Evolutionary conservation across 1,140 invertebrate genomes (phyloP).

Genomic region (Cataglyphis hispanica): DNA sequence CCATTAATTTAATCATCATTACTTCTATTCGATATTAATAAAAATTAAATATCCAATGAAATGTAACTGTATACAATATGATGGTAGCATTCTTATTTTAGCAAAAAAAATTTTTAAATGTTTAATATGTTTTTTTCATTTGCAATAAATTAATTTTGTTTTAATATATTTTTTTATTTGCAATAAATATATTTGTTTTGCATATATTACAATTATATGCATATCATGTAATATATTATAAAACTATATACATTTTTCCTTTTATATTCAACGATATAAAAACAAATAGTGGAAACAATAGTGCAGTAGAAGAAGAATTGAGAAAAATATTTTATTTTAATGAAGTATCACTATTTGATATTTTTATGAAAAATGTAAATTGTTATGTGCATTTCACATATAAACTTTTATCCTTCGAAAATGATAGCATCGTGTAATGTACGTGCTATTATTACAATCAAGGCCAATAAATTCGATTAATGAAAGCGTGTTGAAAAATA

Average conservation of each 20-base stretch:
- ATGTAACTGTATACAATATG: neutral
- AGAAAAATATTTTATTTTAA: slow-evolving; percentile 14
- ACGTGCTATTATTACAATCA: neutral
- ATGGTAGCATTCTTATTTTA: neutral
- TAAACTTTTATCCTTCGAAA: slow-evolving; percentile 7
- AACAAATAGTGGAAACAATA: neutral
- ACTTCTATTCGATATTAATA: neutral
- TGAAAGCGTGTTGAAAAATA: slow-evolving; percentile 22
- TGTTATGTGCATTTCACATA: neutral
- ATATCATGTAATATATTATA: neutral
- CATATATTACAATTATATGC: neutral
- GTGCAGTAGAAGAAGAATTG: neutral
- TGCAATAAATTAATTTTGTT: no score
- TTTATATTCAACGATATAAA: neutral
- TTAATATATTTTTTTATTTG: no score
- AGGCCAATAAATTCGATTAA: slow-evolving; percentile 9
- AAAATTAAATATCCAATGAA: neutral
- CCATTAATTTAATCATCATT: neutral
- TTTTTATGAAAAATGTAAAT: slow-evolving; percentile 25
- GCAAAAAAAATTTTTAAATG: neutral
- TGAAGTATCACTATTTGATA: neutral
- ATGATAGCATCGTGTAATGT: neutral
- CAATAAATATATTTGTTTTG: no score
- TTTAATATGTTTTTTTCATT: neutral
- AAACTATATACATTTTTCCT: neutral